A percentile compares a stretch with the other conserved stretches of the same genome.
These are phyloP conservation scores for Xanthia togata DNA, from an alignment of 2,888 invertebrate species.

Conservation along the genomic window DNA sequence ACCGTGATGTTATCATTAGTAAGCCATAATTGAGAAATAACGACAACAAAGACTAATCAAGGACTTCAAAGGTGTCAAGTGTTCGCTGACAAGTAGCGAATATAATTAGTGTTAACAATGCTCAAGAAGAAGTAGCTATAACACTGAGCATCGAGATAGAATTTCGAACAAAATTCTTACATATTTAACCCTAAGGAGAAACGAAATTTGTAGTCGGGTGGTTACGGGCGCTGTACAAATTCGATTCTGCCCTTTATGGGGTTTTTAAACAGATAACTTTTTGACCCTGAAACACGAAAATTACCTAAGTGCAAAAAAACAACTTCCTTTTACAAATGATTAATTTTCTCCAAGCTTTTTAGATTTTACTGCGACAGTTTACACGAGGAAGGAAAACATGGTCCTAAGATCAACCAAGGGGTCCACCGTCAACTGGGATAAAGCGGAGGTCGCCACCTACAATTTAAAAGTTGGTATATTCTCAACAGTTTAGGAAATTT, in stretches of 20 bases:
- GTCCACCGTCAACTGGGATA: no score
- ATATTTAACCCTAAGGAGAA: no score
- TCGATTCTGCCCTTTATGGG: no score
- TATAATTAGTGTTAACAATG: background rate
- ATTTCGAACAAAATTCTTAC: background rate
- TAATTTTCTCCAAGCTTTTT: background rate
- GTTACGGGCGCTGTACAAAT: no score
- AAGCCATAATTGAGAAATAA: slow-evolving; percentile 33
- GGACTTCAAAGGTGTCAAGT: slow-evolving; percentile 19
- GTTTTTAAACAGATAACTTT: no score
- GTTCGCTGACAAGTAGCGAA: background rate
- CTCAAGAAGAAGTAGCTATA: background rate
- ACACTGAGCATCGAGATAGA: background rate
- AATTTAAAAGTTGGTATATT: no score
- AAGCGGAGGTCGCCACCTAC: no score
- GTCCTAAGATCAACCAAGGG: no score
- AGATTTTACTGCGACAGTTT: background rate
- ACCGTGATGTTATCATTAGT: slow-evolving; percentile 22
- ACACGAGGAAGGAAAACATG: slow-evolving; percentile 4
- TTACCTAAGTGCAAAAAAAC: background rate
- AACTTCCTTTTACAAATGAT: background rate
- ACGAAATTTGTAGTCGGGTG: no score
- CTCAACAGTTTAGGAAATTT: no score
- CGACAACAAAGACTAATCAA: slow-evolving; percentile 16
- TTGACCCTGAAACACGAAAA: background rate